Conservation (phyloP, 2,888 invertebrate genomes). For the Dexiosoma caninum region DNA sequence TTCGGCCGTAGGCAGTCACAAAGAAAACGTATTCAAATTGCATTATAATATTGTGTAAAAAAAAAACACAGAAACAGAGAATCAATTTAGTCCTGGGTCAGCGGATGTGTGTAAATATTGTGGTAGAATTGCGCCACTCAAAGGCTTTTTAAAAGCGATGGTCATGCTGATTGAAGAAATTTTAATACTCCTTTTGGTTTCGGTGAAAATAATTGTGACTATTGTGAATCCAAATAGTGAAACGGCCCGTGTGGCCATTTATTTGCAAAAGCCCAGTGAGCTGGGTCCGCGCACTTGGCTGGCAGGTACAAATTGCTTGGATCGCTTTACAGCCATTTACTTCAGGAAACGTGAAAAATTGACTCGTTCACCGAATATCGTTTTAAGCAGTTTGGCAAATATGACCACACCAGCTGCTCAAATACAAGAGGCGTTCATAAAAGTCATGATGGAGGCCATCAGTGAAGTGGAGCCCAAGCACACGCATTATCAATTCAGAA, state of each 20-base stretch:
- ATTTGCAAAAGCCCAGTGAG: conserved; percentile 69
- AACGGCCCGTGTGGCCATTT: conserved; percentile 69
- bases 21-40: conserved; percentile 44
- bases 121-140: neutral
- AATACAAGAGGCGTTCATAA: conserved; percentile 73
- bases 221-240: conserved; percentile 72
- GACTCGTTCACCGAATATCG: conserved; percentile 72
- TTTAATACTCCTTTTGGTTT: conserved; percentile 14
- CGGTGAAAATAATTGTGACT: neutral
- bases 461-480: conserved; percentile 50
- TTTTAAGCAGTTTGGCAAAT: conserved; percentile 70
- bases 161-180: conserved; percentile 17
- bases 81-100: conserved; percentile 25
- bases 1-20: conserved; percentile 5
- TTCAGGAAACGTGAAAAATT: conserved; percentile 67
- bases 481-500: conserved; percentile 69
- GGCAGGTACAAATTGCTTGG: conserved; percentile 73
- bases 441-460: conserved; percentile 71
- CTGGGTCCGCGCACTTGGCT: conserved; percentile 70
- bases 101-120: conserved; percentile 16
- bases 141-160: neutral
- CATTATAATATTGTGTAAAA: conserved; percentile 38
- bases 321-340: conserved; percentile 70
- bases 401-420: conserved; percentile 75
- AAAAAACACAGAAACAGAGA: no score